Percentiles rank a stretch among this genome's conserved stretches.
These are phyloP conservation scores for Drosophila seguyi DNA, from an alignment of 1,140 invertebrate genomes.

Conservation along the genomic window DNA sequence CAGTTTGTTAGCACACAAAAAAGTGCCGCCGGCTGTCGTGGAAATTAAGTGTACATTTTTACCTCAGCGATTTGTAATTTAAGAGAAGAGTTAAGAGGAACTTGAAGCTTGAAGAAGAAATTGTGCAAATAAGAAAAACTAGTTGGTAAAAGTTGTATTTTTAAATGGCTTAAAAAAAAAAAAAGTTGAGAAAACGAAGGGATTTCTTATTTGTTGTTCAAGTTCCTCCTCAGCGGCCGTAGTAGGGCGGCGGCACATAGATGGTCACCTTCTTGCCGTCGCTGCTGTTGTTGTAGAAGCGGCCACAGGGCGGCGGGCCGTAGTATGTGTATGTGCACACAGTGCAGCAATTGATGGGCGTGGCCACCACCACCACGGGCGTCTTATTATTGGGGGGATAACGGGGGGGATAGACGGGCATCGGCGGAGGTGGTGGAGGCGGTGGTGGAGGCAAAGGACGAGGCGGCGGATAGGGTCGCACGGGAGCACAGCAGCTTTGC, in stretches of 20 bases:
- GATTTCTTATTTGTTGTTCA: background rate
- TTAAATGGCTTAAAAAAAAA: background rate
- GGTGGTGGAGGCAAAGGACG: conserved; percentile 8
- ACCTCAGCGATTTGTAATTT: conserved; percentile 8
- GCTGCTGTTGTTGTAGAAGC: conserved; percentile 38
- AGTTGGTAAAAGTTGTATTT: background rate
- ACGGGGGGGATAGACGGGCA: conserved; percentile 38
- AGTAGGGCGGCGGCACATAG: conserved; percentile 71
- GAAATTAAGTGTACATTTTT: conserved; percentile 4
- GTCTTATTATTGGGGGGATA: conserved; percentile 31
- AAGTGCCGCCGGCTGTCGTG: background rate
- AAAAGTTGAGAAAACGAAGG: too few relatives aligned
- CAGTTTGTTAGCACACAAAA: conserved; percentile 7
- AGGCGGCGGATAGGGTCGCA: conserved; percentile 5
- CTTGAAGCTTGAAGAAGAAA: background rate
- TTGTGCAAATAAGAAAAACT: background rate
- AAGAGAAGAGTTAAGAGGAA: background rate
- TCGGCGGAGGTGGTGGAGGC: conserved; percentile 4
- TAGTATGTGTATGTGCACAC: conserved; percentile 75
- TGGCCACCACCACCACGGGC: conserved; percentile 62
- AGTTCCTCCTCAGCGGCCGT: conserved; percentile 63
- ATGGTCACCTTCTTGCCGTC: conserved; percentile 57
- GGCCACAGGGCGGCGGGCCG: conserved; percentile 74
- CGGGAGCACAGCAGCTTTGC: conserved; percentile 15
- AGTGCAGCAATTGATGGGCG: conserved; percentile 71